Percentiles rank a stretch among this genome's conserved stretches.
Evolutionary conservation across 2,797 vertebrate species (phyloP).

Genomic region (Parauchenoglanis punctatus): DNA sequence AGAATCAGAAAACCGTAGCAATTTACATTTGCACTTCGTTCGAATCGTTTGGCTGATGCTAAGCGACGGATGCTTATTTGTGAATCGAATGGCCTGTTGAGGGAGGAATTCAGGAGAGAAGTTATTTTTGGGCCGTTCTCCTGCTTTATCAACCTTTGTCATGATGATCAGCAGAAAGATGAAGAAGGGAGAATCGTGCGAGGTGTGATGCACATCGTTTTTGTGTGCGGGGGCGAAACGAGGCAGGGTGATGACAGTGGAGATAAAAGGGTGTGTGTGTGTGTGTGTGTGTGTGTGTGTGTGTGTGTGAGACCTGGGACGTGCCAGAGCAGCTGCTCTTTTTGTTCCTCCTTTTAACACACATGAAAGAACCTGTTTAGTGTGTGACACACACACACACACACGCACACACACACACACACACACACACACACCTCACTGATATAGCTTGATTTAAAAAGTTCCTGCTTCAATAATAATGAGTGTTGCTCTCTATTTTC

Average conservation of each 20-base stretch:
- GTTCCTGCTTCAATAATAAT: neutral
- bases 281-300: slow-evolving; percentile 37
- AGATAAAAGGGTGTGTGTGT: slow-evolving; percentile 51
- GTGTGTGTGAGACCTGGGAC: slow-evolving; percentile 39
- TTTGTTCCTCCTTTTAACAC: slow-evolving; percentile 53
- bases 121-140: neutral
- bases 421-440: slow-evolving; percentile 25
- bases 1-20: neutral
- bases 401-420: slow-evolving; percentile 18
- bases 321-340: slow-evolving; percentile 52
- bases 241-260: slow-evolving; percentile 46
- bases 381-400: slow-evolving; percentile 14
- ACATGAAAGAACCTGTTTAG: slow-evolving; percentile 57
- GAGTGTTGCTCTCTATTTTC: neutral
- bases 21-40: neutral
- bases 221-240: slow-evolving; percentile 33
- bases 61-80: neutral
- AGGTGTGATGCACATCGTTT: slow-evolving; percentile 30
- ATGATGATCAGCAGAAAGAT: slow-evolving; percentile 13
- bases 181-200: slow-evolving; percentile 34
- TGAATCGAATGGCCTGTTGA: neutral
- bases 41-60: neutral
- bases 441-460: slow-evolving; percentile 7
- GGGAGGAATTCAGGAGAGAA: neutral
- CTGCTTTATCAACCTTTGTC: neutral